Base-by-base conservation (phyloP, 2,113 vertebrate genomes). In the Cavia porcellus region DNA sequence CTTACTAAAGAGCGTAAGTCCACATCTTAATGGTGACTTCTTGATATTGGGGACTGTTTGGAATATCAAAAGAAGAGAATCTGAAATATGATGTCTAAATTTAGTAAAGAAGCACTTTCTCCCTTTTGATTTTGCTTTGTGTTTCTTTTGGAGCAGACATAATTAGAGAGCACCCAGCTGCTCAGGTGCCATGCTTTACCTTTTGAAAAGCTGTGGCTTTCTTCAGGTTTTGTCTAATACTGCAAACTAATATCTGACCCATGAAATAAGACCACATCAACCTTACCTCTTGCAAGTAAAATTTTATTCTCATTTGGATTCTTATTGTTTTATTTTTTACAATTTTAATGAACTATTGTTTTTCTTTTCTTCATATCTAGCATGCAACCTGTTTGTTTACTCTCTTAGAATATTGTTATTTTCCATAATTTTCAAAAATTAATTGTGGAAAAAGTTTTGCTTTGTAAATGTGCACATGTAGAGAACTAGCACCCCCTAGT, bases 401-500 rank as follows among this genome's bases (percentile, higher is more conserved):
- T 57, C 11, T 75, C 64, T 75, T 66, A 94, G 52, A 90, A 55
- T 93, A 72, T 89, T 50, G 64, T 50, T 45, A 91, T 89, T 30
- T 92, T 96, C 75, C 85, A 86, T 91, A 94, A 93, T 90, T 96
- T 30, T 66, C 83, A 13, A 95, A 97, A 96, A 88, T 95, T 97
- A 97, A 94, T 94, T 96, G 89, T 96, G 42, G 72, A 52, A 90
- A 89, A 96, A 70, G 22, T 97, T 97, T 96, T 95, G 35, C 81
- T 92, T 91, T 89, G 22, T 98, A 96, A 98, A 98, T 97, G 90
- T 97, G 95, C 62, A 85, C 96, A 95, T 97, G 92, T 98, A 98
- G 98, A 95, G 98, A 99, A 98, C 95, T 98, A 98, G 99, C 99
- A 98, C 99, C 98, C 99, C 95, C 99, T 99, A 99, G 99, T 98